A percentile compares a stretch with the other conserved stretches of the same genome.
These are phyloP conservation scores for Sycobia sp. DNA, from an alignment of 1,140 invertebrate genomes.

Conservation along the genomic window DNA sequence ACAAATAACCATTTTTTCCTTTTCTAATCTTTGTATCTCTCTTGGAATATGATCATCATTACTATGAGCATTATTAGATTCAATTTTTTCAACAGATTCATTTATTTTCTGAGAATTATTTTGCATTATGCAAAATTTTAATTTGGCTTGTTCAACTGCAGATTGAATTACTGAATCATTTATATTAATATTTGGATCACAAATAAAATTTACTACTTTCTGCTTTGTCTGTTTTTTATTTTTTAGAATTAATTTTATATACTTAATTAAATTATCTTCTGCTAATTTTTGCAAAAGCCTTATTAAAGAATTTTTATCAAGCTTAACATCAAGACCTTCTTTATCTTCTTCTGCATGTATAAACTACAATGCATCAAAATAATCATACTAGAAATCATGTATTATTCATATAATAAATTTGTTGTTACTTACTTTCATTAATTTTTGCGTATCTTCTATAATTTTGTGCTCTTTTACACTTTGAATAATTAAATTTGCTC, in stretches of 20 bases:
- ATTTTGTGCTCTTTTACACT: slow-evolving; percentile 65
- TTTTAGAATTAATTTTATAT: slow-evolving; percentile 58
- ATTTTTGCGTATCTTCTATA: slow-evolving; percentile 63
- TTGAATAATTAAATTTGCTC: slow-evolving; percentile 68
- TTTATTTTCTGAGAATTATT: background rate
- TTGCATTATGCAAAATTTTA: slow-evolving; percentile 61
- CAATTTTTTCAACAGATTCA: slow-evolving; percentile 3
- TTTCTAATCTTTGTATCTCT: slow-evolving; percentile 20
- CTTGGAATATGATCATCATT: background rate
- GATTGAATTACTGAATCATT: slow-evolving; percentile 65
- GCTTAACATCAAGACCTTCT: slow-evolving; percentile 64
- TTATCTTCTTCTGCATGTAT: slow-evolving; percentile 64
- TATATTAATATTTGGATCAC: slow-evolving; percentile 62
- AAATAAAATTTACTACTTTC: slow-evolving; percentile 65
- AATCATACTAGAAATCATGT: too few species aligned
- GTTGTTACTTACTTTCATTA: slow-evolving; percentile 61
- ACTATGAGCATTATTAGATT: background rate
- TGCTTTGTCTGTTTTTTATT: slow-evolving; percentile 50
- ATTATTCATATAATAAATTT: too few species aligned
- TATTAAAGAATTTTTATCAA: slow-evolving; percentile 69
- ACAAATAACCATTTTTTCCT: slow-evolving; percentile 37
- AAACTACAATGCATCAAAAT: slow-evolving; percentile 41
- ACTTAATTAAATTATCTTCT: slow-evolving; percentile 66
- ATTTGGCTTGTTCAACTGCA: slow-evolving; percentile 68
- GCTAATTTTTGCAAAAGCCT: slow-evolving; percentile 65